phyloP scores from a whole-genome alignment of 2,113 vertebrate genomes.

The Varanus salvator region DNA sequence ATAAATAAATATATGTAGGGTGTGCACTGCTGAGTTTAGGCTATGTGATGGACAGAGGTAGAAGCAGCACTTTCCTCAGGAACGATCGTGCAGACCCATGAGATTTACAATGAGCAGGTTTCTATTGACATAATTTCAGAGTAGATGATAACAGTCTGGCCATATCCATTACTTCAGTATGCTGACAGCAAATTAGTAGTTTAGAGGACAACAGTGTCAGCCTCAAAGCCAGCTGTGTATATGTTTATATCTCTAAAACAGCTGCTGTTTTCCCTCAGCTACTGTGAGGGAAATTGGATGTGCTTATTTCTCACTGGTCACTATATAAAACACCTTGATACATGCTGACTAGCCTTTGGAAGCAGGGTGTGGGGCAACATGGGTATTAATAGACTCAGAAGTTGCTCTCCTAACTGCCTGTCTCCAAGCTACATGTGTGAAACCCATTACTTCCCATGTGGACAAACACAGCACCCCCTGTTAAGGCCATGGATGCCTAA shows the following conservation, averaged over 20 bases:
- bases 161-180: conserved; percentile 31
- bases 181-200: conserved; percentile 34
- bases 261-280: conserved; percentile 55
- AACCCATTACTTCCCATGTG: conserved; percentile 29
- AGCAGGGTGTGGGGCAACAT: conserved; percentile 60
- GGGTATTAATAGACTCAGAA: conserved; percentile 66
- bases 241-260: conserved; percentile 62
- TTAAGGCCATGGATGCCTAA: not conserved
- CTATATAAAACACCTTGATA: conserved; percentile 63
- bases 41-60: not conserved
- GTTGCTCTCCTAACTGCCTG: conserved; percentile 50
- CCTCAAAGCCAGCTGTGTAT: conserved; percentile 67
- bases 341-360: conserved; percentile 62
- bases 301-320: conserved; percentile 64
- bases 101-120: conserved; percentile 24
- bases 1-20: no score
- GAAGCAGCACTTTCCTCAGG: not conserved
- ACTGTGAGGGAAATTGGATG: conserved; percentile 33
- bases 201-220: conserved; percentile 57
- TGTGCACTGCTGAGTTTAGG: conserved; percentile 16
- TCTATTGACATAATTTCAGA: conserved; percentile 48
- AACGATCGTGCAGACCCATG: conserved; percentile 30
- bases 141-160: conserved; percentile 37
- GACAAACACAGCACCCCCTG: conserved; percentile 38
- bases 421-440: conserved; percentile 54